phyloP scores from a whole-genome alignment of 2,113 vertebrate genomes.

The Pteropus alecto region DNA sequence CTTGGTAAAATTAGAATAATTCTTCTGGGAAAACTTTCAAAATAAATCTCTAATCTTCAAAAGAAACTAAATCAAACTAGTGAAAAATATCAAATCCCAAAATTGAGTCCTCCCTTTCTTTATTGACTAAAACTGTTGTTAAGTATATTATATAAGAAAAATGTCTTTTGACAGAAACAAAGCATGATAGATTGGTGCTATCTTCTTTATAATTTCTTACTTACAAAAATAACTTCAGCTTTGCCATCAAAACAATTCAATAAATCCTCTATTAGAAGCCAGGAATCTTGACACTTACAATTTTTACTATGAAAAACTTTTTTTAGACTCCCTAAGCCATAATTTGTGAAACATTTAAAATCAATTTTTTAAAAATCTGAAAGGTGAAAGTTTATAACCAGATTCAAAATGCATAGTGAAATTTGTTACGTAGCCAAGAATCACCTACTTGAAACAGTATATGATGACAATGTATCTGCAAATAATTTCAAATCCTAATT shows the following conservation, averaged over 20 bases:
- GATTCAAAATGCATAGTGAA: conserved; percentile 29
- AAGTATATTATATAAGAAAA: conserved; percentile 33
- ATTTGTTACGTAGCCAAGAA: not conserved
- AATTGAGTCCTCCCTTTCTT: not conserved
- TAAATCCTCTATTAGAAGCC: not conserved
- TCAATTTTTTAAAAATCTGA: not conserved
- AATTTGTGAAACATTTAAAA: conserved; percentile 19
- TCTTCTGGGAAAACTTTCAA: not conserved
- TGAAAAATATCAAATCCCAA: not conserved
- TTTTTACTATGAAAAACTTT: conserved; percentile 13
- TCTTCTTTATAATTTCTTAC: conserved; percentile 41
- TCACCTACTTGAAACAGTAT: conserved; percentile 27
- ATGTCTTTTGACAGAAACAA: conserved; percentile 28
- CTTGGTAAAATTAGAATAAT: conserved; percentile 28
- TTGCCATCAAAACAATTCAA: conserved; percentile 42
- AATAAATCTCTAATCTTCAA: not conserved
- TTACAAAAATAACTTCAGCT: conserved; percentile 47
- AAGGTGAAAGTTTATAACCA: conserved; percentile 35
- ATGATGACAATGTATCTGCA: not conserved
- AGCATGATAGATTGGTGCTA: not conserved
- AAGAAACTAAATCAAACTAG: conserved; percentile 12
- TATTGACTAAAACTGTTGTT: conserved; percentile 9
- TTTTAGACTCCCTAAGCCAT: not conserved
- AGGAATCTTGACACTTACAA: not conserved
- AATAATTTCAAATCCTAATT: conserved; percentile 41